A percentile compares a stretch with the other conserved stretches of the same genome.
phyloP scores from a whole-genome alignment of 2,888 invertebrate species.

The Alloscopus bannaensis region DNA sequence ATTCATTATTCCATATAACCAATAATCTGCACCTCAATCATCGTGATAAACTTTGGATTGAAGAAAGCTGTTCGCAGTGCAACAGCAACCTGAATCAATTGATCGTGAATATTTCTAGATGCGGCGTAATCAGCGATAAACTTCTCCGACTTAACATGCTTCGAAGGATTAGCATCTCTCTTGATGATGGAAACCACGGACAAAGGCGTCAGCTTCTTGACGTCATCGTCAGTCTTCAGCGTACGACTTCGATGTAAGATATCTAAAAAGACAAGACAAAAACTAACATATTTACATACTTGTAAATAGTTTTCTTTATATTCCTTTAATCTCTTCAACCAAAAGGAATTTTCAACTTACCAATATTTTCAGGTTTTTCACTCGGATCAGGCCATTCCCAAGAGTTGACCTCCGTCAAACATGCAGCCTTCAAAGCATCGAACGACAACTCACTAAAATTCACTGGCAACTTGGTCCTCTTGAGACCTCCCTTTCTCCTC shows the following conservation, averaged over 20 bases:
- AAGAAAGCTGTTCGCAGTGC: constrained; percentile 80
- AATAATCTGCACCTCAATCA: constrained; percentile 79
- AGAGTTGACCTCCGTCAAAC: constrained; percentile 6
- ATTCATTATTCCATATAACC: neutral
- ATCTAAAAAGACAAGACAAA: no score
- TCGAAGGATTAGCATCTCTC: constrained; percentile 70
- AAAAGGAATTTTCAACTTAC: constrained; percentile 13
- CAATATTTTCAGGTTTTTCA: constrained; percentile 30
- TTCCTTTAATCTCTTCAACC: neutral
- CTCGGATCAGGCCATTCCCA: constrained; percentile 40
- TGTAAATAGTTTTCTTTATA: no score
- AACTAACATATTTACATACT: no score
- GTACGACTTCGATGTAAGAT: constrained; percentile 84
- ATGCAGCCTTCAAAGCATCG: constrained; percentile 5
- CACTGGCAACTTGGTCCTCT: constrained; percentile 8
- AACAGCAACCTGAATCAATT: constrained; percentile 77
- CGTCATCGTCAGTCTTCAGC: constrained; percentile 79
- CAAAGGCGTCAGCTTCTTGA: constrained; percentile 77
- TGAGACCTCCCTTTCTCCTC: constrained; percentile 35
- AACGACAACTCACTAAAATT: constrained; percentile 15
- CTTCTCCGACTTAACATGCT: constrained; percentile 76
- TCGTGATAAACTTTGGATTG: constrained; percentile 81
- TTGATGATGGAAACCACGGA: constrained; percentile 78
- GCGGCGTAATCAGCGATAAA: constrained; percentile 42
- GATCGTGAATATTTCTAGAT: constrained; percentile 75